phyloP scores from a whole-genome alignment of 1,140 invertebrate species.

The Eurytemora carolleeae region DNA sequence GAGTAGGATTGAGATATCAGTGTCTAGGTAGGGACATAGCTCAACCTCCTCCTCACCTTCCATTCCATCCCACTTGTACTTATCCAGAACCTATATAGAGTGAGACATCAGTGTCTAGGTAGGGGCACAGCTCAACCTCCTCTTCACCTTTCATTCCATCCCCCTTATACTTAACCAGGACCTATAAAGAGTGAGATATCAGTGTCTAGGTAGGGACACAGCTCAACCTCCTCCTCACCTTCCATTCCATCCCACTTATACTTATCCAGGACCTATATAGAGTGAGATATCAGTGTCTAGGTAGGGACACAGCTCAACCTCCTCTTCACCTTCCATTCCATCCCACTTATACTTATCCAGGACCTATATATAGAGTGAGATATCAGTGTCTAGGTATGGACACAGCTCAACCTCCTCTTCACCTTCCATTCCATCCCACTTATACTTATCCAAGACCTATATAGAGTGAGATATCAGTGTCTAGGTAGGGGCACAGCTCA shows the following conservation, averaged over 20 bases:
- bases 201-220: background rate
- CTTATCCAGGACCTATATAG: background rate
- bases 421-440: background rate
- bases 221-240: background rate
- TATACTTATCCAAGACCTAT: background rate
- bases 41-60: background rate
- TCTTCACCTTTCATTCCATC: background rate
- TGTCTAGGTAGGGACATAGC: background rate
- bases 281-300: background rate
- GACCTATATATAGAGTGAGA: background rate
- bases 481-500: background rate
- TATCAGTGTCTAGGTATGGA: background rate
- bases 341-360: background rate
- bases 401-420: background rate
- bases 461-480: background rate
- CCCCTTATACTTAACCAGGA: background rate
- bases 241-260: background rate
- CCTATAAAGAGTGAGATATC: background rate
- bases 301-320: background rate
- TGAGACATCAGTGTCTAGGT: background rate
- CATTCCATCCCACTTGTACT: background rate
- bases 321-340: background rate
- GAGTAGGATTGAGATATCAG: background rate
- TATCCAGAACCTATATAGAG: background rate
- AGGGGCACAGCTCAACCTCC: background rate